These are phyloP conservation scores for Bombus superbus DNA, from an alignment of 1,140 invertebrate genomes.

Conservation along the genomic window DNA sequence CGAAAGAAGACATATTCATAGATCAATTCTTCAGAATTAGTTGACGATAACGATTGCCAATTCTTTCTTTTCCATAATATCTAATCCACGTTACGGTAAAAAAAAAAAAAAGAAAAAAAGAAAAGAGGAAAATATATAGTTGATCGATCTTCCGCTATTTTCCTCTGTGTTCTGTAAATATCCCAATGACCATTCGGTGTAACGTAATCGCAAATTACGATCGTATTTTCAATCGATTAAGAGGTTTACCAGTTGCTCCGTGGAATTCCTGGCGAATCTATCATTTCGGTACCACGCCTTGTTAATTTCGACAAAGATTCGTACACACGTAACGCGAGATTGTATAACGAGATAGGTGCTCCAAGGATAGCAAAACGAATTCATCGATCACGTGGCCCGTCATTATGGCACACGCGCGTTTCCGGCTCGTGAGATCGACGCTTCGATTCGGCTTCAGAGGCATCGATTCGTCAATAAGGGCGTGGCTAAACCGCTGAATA, in stretches of 20 bases:
- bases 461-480: constrained; percentile 39
- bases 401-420: constrained; percentile 44
- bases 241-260: too few species aligned
- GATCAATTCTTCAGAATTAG: background rate
- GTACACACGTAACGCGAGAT: constrained; percentile 46
- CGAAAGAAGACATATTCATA: background rate
- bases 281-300: constrained; percentile 27
- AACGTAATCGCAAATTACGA: background rate
- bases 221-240: constrained; percentile 2
- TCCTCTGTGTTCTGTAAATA: background rate
- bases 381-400: constrained; percentile 56
- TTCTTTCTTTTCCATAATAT: too few species aligned
- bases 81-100: background rate
- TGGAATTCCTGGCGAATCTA: constrained; percentile 4
- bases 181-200: background rate
- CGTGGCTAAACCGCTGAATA: constrained; percentile 23
- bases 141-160: background rate
- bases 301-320: constrained; percentile 22
- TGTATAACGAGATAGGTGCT: constrained; percentile 50
- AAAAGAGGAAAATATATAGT: too few species aligned
- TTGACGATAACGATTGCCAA: too few species aligned
- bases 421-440: constrained; percentile 54
- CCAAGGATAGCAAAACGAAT: constrained; percentile 38
- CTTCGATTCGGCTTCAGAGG: background rate
- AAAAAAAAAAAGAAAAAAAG: background rate